A percentile compares a stretch with the other conserved stretches of the same genome.
Conservation (phyloP, 2,797 vertebrate genomes). For the Alosa sapidissima region DNA sequence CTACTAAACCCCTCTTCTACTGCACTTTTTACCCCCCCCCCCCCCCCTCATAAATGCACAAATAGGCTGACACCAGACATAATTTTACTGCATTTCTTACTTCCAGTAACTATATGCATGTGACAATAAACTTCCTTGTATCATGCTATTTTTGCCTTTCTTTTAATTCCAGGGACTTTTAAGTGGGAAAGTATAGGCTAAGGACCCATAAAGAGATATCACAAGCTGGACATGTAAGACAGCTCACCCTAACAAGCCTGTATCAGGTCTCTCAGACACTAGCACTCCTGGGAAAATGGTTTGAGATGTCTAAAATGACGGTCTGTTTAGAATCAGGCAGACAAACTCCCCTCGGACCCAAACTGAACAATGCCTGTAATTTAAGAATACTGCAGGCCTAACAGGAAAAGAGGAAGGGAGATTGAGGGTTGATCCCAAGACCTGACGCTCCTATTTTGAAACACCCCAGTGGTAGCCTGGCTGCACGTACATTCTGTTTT, state of each 20-base stretch:
- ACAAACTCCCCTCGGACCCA: background rate
- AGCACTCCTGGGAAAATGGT: background rate
- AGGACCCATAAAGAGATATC: background rate
- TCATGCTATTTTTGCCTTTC: background rate
- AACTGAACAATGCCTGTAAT: background rate
- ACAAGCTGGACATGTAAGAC: background rate
- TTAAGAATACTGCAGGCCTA: background rate
- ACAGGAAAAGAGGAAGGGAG: conserved; percentile 2
- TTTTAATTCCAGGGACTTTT: background rate
- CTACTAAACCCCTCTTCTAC: no score
- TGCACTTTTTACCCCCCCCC: no score
- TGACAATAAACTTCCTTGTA: no score
- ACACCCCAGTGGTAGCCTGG: background rate
- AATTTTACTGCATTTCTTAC: no score
- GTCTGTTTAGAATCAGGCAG: background rate
- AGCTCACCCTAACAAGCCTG: background rate
- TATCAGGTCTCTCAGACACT: background rate
- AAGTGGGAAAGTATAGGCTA: background rate
- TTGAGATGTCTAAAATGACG: background rate
- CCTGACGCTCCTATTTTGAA: background rate
- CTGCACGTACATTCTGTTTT: background rate
- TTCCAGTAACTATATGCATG: no score
- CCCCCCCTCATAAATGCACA: no score
- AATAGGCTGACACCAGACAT: no score
- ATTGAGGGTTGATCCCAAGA: background rate